These are phyloP conservation scores for Darevskia nairensis DNA, from an alignment of 2,797 vertebrate species.

Conservation along the genomic window DNA sequence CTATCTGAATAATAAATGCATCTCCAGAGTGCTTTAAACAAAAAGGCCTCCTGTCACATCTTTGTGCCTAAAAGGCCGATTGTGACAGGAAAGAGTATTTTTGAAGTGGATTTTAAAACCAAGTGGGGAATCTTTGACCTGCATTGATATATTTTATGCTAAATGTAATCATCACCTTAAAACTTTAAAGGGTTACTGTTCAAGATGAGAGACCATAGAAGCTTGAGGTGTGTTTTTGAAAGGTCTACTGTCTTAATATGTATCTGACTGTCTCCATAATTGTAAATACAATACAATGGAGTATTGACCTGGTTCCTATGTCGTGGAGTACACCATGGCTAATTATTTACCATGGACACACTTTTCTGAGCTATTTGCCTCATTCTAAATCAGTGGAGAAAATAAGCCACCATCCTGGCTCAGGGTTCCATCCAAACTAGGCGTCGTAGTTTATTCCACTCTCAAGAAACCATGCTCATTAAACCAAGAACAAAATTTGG, in stretches of 20 bases:
- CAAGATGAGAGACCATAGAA: slow-evolving; percentile 30
- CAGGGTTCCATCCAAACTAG: too few species aligned
- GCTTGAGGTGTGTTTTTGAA: slow-evolving; percentile 26
- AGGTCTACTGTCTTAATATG: neutral
- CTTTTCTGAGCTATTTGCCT: too few species aligned
- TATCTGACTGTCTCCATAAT: neutral
- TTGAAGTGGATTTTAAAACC: slow-evolving; percentile 32
- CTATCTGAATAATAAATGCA: slow-evolving; percentile 46
- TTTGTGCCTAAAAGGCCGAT: slow-evolving; percentile 26
- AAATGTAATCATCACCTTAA: slow-evolving; percentile 42
- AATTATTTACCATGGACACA: too few species aligned
- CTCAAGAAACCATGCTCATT: too few species aligned
- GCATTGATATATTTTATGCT: slow-evolving; percentile 36
- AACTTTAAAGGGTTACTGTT: slow-evolving; percentile 12
- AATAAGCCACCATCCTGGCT: too few species aligned
- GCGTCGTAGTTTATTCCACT: too few species aligned
- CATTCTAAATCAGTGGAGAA: too few species aligned
- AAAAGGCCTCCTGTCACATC: slow-evolving; percentile 40
- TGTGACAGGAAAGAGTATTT: slow-evolving; percentile 9
- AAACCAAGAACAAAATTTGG: too few species aligned
- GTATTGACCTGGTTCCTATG: neutral
- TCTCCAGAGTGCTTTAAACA: slow-evolving; percentile 20
- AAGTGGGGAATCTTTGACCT: neutral
- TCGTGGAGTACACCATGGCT: too few species aligned
- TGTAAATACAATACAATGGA: neutral